phyloP scores from a whole-genome alignment of 2,797 vertebrate species.

The Gambelia wislizenii region DNA sequence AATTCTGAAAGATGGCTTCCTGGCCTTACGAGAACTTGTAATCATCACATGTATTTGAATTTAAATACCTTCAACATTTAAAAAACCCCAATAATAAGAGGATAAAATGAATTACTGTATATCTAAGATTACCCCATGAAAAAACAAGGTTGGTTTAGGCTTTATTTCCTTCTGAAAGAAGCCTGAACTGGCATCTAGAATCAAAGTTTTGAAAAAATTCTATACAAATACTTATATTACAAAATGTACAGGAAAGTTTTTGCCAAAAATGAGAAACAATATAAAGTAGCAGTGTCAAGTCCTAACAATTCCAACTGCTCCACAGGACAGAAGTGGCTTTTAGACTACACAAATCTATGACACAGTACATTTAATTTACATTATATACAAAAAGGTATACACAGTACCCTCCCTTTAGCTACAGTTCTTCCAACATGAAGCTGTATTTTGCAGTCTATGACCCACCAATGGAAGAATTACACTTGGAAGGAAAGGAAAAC shows the following conservation, averaged over 20 bases:
- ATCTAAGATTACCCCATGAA: too few relatives aligned
- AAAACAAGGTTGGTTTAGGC: constrained; percentile 71
- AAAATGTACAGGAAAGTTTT: constrained; percentile 82
- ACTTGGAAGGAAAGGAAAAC: constrained; percentile 55
- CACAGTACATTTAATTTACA: constrained; percentile 72
- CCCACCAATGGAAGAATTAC: constrained; percentile 58
- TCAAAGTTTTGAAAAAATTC: constrained; percentile 84
- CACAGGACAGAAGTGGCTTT: constrained; percentile 25
- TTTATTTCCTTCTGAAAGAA: constrained; percentile 84
- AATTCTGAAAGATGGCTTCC: background rate
- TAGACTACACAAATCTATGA: constrained; percentile 59
- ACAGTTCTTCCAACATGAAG: constrained; percentile 68
- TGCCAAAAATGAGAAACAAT: constrained; percentile 74
- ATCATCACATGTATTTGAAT: background rate
- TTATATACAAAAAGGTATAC: constrained; percentile 74
- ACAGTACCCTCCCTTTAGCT: constrained; percentile 56
- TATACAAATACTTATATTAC: constrained; percentile 85
- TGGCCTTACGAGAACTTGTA: background rate
- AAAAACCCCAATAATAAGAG: background rate
- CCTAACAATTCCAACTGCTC: constrained; percentile 66
- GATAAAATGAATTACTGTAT: background rate
- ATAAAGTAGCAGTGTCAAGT: constrained; percentile 67
- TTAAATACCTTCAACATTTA: background rate
- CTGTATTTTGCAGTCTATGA: constrained; percentile 48
- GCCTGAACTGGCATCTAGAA: constrained; percentile 81